Evolutionary conservation across 2,797 vertebrate genomes (phyloP), one percentile per base, ranked within the genome.

Genomic region (Rhabdophis nuchalis): DNA sequence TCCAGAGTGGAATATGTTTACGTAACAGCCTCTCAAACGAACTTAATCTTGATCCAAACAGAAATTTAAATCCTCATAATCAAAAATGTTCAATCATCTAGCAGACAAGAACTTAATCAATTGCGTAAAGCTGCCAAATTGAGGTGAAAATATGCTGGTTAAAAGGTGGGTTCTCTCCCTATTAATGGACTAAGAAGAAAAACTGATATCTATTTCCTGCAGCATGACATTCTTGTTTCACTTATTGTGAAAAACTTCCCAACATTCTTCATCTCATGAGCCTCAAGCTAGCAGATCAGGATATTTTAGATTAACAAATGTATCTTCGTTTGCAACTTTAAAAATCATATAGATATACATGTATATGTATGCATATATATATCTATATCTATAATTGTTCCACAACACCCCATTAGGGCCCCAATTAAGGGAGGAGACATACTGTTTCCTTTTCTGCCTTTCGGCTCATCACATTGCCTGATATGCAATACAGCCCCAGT

Each of bases 1-100:
- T 90, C 61, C 89, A 92, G 89, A 92, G n/a, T 52, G 20, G 61
- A 92, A 90, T 92, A 92, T 90, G 64, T 92, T 92, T 90, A 92
- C 86, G 86, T 89, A 90, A 90, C 92, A 52, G 41, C 36, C 54
- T 77, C 85, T 85, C 85, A 90, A 92, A 92, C 52, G 9, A 87
- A 90, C 61, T 53, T 60, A 90, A 82, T 77, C 92, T 87, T 64
- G 64, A 77, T 92, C 64, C 82, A 92, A 92, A 90, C 64, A 77
- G 82, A 92, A 82, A 92, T 90, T 87, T 87, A 92, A 92, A 57
- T 57, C 72, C 57, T 41, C 64, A 36, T 58, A 90, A 72, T 92
- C 29, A 92, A 92, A 92, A 92, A 90, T 58, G 90, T 52, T 90
- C 86, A 90, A 92, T 64, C 89, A 92, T 85, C 61, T 90, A 87